A percentile compares a stretch with the other conserved stretches of the same genome.
Conservation (phyloP, 1,140 invertebrate genomes). For the Zaprionus taronus region DNA sequence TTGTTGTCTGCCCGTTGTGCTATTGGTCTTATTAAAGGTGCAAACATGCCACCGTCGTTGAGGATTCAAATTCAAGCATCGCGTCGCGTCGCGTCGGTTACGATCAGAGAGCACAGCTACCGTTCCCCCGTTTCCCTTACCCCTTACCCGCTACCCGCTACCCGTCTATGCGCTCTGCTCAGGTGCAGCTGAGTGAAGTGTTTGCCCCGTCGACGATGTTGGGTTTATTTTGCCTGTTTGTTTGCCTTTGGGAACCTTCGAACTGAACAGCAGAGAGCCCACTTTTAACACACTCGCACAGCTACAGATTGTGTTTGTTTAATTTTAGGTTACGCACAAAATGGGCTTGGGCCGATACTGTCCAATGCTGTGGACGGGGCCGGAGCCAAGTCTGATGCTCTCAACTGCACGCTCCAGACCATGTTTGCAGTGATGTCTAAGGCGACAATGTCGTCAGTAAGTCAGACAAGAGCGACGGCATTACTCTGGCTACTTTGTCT, state of each 20-base stretch:
- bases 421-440: conserved; percentile 51
- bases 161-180: conserved; percentile 18
- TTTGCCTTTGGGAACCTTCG: conserved; percentile 60
- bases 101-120: conserved; percentile 57
- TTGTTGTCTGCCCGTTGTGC: conserved; percentile 39
- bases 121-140: not conserved
- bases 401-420: conserved; percentile 44
- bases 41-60: conserved; percentile 81
- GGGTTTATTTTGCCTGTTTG: conserved; percentile 73
- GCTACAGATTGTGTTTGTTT: conserved; percentile 63
- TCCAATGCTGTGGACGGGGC: not conserved
- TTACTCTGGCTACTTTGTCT: conserved; percentile 42
- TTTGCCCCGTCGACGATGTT: conserved; percentile 55
- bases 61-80: conserved; percentile 46
- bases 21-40: conserved; percentile 82
- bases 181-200: conserved; percentile 62
- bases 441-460: conserved; percentile 8
- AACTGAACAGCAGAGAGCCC: conserved; percentile 45
- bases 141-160: not conserved
- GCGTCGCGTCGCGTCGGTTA: conserved; percentile 58
- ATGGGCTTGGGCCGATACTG: conserved; percentile 29
- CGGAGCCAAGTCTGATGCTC: conserved; percentile 7
- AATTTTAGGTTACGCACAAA: conserved; percentile 74
- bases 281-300: conserved; percentile 28
- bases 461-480: not conserved